A percentile compares a stretch with the other conserved stretches of the same genome.
Evolutionary conservation across 2,113 vertebrate species (phyloP).

Genomic region (Pteropus alecto): DNA sequence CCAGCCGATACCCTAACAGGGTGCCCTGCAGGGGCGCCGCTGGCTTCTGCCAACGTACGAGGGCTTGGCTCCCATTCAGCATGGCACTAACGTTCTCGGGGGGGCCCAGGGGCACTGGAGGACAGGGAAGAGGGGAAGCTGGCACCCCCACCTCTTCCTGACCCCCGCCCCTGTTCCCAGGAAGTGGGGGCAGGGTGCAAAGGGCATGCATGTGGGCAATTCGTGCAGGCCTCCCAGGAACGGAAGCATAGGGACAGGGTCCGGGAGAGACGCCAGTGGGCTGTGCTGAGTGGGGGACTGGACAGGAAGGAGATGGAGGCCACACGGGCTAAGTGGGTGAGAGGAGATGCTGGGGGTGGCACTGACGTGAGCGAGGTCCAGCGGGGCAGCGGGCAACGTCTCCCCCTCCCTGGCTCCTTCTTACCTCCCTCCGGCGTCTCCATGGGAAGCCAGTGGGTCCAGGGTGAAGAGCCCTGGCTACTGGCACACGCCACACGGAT

Average conservation of each 20-base stretch:
- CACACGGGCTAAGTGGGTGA: not conserved
- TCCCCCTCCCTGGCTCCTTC: not conserved
- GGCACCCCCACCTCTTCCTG: constrained; percentile 34
- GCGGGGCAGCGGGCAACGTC: rapidly evolving
- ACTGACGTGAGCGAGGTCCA: not conserved
- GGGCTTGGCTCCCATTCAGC: constrained; percentile 86
- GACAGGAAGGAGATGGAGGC: not conserved
- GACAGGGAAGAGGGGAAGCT: constrained; percentile 65
- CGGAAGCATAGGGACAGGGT: not conserved
- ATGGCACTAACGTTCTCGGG: constrained; percentile 86
- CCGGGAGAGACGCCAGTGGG: not conserved
- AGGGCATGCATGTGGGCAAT: not conserved
- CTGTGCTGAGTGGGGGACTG: not conserved
- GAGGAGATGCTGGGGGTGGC: not conserved
- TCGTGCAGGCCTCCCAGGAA: not conserved
- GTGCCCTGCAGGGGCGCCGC: constrained; percentile 84
- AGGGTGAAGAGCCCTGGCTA: constrained; percentile 87
- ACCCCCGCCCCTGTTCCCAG: constrained; percentile 22
- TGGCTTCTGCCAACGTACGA: constrained; percentile 86
- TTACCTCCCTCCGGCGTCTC: constrained; percentile 69
- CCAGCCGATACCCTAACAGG: constrained; percentile 88
- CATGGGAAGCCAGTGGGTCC: constrained; percentile 86
- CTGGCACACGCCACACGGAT: constrained; percentile 89
- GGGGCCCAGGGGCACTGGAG: constrained; percentile 86
- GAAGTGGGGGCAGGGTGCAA: not conserved